Evolutionary conservation across 2,113 vertebrate genomes (phyloP).

Genomic region (Leucopsar rothschildi): DNA sequence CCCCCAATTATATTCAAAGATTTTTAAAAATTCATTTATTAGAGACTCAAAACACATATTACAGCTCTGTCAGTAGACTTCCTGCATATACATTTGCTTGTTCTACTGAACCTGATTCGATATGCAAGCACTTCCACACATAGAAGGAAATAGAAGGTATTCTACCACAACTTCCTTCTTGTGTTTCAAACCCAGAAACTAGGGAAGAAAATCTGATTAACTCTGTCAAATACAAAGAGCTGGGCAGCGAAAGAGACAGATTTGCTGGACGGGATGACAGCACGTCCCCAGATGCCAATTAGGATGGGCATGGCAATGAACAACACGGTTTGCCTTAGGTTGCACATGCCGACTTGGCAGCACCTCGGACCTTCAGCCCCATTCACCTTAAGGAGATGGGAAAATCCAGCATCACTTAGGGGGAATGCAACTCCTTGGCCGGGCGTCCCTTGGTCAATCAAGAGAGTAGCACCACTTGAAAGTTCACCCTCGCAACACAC

Average conservation of each 20-base stretch:
- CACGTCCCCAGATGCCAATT: neutral
- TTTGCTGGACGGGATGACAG: neutral
- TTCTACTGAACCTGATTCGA: neutral
- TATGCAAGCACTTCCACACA: neutral
- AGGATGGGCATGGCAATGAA: accelerated
- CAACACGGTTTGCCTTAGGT: no score
- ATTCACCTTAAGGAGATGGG: accelerated
- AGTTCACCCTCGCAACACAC: accelerated
- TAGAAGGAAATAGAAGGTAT: neutral
- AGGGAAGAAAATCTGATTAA: neutral
- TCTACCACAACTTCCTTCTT: no score
- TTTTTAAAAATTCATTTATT: neutral
- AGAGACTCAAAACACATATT: neutral
- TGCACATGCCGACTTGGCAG: accelerated
- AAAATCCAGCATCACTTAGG: neutral
- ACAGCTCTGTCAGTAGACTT: neutral
- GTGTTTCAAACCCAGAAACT: neutral
- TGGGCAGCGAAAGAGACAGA: neutral
- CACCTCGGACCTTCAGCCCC: neutral
- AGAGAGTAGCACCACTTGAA: neutral
- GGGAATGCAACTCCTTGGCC: neutral
- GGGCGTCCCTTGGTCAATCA: no score
- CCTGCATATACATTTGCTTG: neutral
- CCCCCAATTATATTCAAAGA: neutral
- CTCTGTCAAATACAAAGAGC: neutral